Evolutionary conservation across 2,888 invertebrate species (phyloP).

Genomic region (Apamea epomidion): DNA sequence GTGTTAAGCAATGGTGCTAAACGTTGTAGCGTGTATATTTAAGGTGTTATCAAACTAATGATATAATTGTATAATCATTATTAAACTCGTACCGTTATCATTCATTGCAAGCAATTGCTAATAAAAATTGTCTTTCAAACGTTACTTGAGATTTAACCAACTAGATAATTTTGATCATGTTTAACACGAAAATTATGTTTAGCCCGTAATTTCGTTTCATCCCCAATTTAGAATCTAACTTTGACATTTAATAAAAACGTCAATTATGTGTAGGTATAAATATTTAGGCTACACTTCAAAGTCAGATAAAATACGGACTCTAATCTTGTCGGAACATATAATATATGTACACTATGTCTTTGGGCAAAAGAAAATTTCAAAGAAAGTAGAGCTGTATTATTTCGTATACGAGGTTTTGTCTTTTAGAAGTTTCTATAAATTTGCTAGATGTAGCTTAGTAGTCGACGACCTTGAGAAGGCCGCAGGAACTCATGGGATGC

Average conservation of each 20-base stretch:
- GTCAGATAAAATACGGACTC: neutral
- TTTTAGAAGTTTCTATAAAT: neutral
- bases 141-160: neutral
- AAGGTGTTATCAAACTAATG: neutral
- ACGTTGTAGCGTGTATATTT: neutral
- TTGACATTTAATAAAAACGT: neutral
- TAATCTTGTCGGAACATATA: neutral
- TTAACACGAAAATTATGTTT: constrained; percentile 6
- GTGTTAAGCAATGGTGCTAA: neutral
- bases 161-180: neutral
- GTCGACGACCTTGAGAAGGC: too few relatives aligned
- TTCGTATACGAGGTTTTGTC: neutral
- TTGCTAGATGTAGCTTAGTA: neutral
- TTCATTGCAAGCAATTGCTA: neutral
- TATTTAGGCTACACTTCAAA: neutral
- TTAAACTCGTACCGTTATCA: neutral
- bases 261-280: neutral
- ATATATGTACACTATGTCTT: neutral
- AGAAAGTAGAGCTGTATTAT: neutral
- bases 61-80: neutral
- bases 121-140: neutral
- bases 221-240: constrained; percentile 12
- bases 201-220: constrained; percentile 21
- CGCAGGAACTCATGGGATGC: too few relatives aligned
- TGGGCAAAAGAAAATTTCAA: neutral